phyloP scores from a whole-genome alignment of 2,888 invertebrate species.

The Dolomedes plantarius region DNA sequence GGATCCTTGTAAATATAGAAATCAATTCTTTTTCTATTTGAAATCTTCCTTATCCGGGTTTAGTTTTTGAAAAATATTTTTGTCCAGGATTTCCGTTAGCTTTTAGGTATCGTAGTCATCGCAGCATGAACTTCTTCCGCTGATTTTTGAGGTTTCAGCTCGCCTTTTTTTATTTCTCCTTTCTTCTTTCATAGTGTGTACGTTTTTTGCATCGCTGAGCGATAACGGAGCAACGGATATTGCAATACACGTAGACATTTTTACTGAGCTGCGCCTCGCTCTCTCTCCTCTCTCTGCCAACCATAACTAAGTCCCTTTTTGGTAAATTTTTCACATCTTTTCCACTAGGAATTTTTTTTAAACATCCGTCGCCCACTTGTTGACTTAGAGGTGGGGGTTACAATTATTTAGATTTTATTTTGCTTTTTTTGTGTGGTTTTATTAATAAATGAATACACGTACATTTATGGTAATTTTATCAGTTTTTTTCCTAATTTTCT shows the following conservation, averaged over 20 bases:
- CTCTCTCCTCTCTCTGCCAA: not conserved
- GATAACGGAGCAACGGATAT: conserved; percentile 4
- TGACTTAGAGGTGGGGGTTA: too few species aligned
- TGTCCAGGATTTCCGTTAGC: conserved; percentile 16
- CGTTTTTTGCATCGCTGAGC: not conserved
- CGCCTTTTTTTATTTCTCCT: not conserved
- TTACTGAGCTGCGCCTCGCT: not conserved
- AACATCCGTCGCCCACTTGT: not conserved
- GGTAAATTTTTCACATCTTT: not conserved
- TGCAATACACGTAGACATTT: not conserved
- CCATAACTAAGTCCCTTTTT: not conserved
- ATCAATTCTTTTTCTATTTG: not conserved
- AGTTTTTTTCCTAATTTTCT: too few species aligned
- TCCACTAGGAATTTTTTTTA: too few species aligned
- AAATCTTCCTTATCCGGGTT: not conserved
- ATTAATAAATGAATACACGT: too few species aligned
- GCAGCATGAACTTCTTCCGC: conserved; percentile 14
- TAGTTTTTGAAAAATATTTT: conserved; percentile 5
- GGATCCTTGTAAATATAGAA: not conserved
- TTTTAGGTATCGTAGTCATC: conserved; percentile 6
- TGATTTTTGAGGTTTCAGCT: not conserved
- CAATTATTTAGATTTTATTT: too few species aligned
- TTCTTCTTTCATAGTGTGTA: not conserved
- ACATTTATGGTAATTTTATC: too few species aligned
- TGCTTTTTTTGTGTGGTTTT: too few species aligned